These are phyloP conservation scores for Dorcus hopei DNA, from an alignment of 2,888 invertebrate species.

Conservation along the genomic window DNA sequence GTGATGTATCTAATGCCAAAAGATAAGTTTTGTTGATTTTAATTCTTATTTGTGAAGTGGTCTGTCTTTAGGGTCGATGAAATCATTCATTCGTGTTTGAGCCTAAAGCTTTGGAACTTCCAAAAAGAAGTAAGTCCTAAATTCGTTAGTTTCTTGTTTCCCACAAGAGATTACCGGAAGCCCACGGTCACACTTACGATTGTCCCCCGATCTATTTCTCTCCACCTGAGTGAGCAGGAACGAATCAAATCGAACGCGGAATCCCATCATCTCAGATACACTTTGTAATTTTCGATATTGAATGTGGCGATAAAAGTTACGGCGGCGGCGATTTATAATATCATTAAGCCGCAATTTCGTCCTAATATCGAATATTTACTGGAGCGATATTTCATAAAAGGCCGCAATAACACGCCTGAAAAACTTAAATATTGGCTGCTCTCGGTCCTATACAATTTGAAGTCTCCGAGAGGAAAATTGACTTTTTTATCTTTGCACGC, in stretches of 20 bases:
- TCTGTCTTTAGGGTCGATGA: neutral
- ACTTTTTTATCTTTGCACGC: constrained; percentile 1
- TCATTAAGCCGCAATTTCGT: constrained; percentile 16
- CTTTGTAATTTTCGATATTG: neutral
- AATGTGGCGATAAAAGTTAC: neutral
- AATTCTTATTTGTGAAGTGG: neutral
- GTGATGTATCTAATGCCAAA: too few species aligned
- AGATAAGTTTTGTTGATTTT: too few species aligned
- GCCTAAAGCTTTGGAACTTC: neutral
- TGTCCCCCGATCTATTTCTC: neutral
- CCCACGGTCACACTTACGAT: constrained; percentile 2
- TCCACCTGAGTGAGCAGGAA: neutral
- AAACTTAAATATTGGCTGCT: constrained; percentile 32
- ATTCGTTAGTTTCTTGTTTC: constrained; percentile 7
- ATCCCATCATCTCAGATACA: neutral
- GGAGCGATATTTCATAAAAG: constrained; percentile 25
- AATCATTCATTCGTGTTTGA: constrained; percentile 1
- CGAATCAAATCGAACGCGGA: neutral
- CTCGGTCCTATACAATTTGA: constrained; percentile 22
- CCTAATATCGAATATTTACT: constrained; percentile 21
- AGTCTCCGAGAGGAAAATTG: neutral
- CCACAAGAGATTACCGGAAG: constrained; percentile 1
- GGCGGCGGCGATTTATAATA: neutral
- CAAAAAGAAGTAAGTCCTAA: constrained; percentile 6
- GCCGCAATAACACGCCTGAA: constrained; percentile 34